These are phyloP conservation scores for Microplitis mediator DNA, from an alignment of 1,140 invertebrate species.

Conservation along the genomic window DNA sequence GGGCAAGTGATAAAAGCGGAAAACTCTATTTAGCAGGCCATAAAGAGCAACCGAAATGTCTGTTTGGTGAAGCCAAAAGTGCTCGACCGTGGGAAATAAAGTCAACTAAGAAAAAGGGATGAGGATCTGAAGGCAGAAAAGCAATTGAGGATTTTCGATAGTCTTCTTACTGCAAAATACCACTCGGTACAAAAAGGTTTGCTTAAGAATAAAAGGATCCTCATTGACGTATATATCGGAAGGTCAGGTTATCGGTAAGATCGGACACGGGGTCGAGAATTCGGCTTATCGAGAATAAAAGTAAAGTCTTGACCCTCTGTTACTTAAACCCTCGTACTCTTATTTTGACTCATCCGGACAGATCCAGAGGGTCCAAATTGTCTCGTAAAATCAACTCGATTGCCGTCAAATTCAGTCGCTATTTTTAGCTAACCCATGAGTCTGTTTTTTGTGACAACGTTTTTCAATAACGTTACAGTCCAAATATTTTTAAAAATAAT, in stretches of 20 bases:
- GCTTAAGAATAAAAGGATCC: neutral
- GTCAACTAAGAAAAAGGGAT: conserved; percentile 6
- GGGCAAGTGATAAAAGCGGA: conserved; percentile 15
- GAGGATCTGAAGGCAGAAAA: neutral
- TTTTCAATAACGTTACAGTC: no score
- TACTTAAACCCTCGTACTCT: neutral
- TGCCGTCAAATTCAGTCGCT: neutral
- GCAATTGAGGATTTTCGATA: neutral
- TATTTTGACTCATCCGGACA: neutral
- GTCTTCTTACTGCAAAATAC: neutral
- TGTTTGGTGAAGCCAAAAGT: neutral
- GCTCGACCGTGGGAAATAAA: conserved; percentile 5
- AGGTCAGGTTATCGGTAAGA: conserved; percentile 14
- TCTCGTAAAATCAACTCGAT: conserved; percentile 6
- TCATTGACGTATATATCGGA: neutral
- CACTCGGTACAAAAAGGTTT: neutral
- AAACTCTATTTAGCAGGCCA: conserved; percentile 14
- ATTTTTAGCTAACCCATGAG: no score
- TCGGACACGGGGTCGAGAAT: conserved; percentile 12
- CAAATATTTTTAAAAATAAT: no score
- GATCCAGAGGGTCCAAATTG: neutral
- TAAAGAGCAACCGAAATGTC: neutral
- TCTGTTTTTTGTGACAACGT: no score
- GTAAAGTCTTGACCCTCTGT: neutral
- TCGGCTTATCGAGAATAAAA: conserved; percentile 6